Conservation (phyloP, 2,797 vertebrate genomes). For the Thamnophis elegans region DNA sequence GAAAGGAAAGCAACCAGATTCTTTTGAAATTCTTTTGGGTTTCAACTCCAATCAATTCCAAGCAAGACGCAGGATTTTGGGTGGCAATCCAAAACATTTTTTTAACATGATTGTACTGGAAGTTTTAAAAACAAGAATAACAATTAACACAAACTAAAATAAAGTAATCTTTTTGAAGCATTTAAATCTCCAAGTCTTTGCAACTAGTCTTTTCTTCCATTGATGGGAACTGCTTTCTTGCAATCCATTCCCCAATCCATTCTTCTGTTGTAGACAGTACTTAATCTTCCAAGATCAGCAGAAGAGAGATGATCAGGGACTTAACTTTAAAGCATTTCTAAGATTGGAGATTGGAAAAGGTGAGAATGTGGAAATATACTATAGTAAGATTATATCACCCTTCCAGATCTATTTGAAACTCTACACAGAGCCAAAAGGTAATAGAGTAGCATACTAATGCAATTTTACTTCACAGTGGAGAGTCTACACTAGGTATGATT, state of each 20-base stretch:
- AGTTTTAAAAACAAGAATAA: background rate
- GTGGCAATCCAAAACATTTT: background rate
- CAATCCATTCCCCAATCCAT: background rate
- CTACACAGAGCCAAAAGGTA: background rate
- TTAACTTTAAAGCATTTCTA: background rate
- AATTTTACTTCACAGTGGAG: background rate
- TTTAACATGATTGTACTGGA: background rate
- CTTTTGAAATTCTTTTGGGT: background rate
- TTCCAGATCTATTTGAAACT: background rate
- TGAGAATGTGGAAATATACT: background rate
- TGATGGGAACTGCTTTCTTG: background rate
- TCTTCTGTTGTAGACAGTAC: background rate
- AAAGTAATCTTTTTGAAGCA: background rate
- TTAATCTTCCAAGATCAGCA: background rate
- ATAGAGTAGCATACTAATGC: background rate
- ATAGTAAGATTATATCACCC: background rate
- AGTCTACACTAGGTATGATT: background rate
- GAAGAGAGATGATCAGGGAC: background rate
- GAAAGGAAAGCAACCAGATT: background rate
- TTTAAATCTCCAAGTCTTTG: background rate
- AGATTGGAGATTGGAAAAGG: background rate
- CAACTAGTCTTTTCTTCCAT: background rate
- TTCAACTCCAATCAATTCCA: background rate
- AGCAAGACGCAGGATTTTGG: background rate
- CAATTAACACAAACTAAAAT: background rate